phyloP scores from a whole-genome alignment of 1,140 invertebrate genomes.

The Bactericera cockerelli region DNA sequence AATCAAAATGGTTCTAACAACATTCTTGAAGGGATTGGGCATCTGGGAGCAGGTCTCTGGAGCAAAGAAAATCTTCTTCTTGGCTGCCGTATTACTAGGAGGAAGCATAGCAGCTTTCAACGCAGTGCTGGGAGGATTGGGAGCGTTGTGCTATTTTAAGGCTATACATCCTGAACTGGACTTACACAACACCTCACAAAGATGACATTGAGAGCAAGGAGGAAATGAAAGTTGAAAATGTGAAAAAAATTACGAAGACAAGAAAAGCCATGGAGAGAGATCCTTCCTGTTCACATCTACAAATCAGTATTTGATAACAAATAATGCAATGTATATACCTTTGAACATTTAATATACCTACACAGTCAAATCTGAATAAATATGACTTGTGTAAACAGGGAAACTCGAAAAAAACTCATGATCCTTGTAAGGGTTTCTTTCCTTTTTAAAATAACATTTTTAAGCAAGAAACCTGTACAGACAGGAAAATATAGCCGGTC shows the following conservation, averaged over 20 bases:
- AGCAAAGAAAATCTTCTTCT: not conserved
- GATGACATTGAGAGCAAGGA: not conserved
- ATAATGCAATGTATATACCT: too few relatives aligned
- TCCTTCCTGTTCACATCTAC: too few relatives aligned
- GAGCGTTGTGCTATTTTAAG: not conserved
- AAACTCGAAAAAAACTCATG: too few relatives aligned
- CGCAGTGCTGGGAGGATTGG: not conserved
- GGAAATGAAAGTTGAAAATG: not conserved
- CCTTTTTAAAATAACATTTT: too few relatives aligned
- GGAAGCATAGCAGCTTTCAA: not conserved
- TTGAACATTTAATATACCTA: too few relatives aligned
- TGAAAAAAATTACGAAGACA: not conserved
- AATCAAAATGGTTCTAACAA: not conserved
- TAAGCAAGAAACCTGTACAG: too few relatives aligned
- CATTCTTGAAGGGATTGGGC: not conserved
- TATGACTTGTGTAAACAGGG: too few relatives aligned
- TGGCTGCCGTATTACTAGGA: not conserved
- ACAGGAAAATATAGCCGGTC: too few relatives aligned
- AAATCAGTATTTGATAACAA: too few relatives aligned
- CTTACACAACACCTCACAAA: not conserved
- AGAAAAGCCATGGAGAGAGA: too few relatives aligned
- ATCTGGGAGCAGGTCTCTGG: not conserved
- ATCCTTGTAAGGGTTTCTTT: too few relatives aligned
- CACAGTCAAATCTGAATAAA: too few relatives aligned
- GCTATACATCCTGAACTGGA: not conserved